Evolutionary conservation across 92 coral and sea anemone genomes (phyloP).

Genomic region (Heteractis magnifica): DNA sequence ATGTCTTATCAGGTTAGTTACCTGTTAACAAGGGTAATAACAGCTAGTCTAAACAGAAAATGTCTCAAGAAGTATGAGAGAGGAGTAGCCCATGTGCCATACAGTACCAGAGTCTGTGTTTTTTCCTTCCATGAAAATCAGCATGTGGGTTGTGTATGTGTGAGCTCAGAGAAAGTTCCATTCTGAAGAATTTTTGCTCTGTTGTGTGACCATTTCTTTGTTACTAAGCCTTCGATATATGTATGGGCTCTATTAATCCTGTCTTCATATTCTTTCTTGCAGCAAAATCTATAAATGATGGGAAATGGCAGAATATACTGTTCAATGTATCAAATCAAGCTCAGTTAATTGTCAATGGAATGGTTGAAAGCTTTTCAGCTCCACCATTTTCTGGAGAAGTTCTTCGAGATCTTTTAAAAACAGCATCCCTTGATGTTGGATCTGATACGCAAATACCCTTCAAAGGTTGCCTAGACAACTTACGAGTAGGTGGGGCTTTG

Average conservation of each 20-base stretch:
- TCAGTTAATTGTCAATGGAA: constrained; percentile 41
- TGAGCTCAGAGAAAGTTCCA: too few species aligned
- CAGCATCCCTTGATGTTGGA: constrained; percentile 48
- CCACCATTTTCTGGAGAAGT: constrained; percentile 20
- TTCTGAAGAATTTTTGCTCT: too few species aligned
- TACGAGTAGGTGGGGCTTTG: constrained; percentile 80
- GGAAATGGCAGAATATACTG: constrained; percentile 73
- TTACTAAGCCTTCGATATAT: neutral
- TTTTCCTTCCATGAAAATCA: too few species aligned
- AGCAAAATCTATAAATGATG: constrained; percentile 69
- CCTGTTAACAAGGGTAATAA: neutral
- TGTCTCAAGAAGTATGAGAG: too few species aligned
- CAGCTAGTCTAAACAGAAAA: neutral
- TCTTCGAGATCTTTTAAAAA: constrained; percentile 42
- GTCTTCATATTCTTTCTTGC: neutral
- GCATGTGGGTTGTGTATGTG: too few species aligned
- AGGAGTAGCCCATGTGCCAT: too few species aligned
- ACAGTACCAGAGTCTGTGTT: too few species aligned
- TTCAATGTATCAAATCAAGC: constrained; percentile 47
- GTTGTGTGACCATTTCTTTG: too few species aligned
- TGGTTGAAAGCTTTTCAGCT: constrained; percentile 10
- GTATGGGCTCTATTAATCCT: neutral
- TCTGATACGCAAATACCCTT: constrained; percentile 25
- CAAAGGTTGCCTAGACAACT: constrained; percentile 81
- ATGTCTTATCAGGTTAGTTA: constrained; percentile 59